Percentiles rank a stretch among this genome's conserved stretches.
These are phyloP conservation scores for Goniozus legneri DNA, from an alignment of 1,140 invertebrate genomes.

Conservation along the genomic window DNA sequence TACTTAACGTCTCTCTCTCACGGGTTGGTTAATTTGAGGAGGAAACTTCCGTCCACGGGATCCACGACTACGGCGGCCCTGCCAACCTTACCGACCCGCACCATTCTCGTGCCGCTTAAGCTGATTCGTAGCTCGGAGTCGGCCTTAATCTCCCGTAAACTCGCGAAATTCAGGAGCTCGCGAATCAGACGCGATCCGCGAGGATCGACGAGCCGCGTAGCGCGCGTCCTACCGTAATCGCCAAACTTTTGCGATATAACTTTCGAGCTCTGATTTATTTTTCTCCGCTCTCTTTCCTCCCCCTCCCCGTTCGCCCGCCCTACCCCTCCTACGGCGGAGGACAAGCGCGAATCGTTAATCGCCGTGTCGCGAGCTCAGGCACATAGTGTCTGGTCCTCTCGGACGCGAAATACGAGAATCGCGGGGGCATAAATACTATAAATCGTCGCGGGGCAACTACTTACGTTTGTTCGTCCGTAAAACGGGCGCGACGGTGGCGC, in stretches of 20 bases:
- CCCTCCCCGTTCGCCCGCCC: too few relatives aligned
- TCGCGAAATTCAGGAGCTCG: slow-evolving; percentile 25
- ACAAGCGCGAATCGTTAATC: too few relatives aligned
- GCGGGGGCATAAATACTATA: background rate
- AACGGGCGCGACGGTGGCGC: slow-evolving; percentile 18
- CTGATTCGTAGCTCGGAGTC: slow-evolving; percentile 31
- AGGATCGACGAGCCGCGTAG: too few relatives aligned
- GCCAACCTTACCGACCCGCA: slow-evolving; percentile 21
- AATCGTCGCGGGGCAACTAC: slow-evolving; percentile 3
- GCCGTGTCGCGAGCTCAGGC: too few relatives aligned
- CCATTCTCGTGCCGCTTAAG: slow-evolving; percentile 18
- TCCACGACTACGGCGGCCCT: slow-evolving; percentile 24
- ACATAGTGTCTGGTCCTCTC: too few relatives aligned
- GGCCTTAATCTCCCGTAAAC: slow-evolving; percentile 37
- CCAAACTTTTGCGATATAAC: too few relatives aligned
- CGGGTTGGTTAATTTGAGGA: slow-evolving; percentile 50
- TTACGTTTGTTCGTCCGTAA: slow-evolving; percentile 21
- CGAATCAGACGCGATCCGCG: slow-evolving; percentile 12
- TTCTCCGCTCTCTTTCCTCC: too few relatives aligned
- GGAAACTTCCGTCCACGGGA: slow-evolving; percentile 45
- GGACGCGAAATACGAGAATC: too few relatives aligned
- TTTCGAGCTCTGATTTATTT: too few relatives aligned
- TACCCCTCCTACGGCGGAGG: too few relatives aligned
- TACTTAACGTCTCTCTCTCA: slow-evolving; percentile 49
- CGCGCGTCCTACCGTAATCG: too few relatives aligned